Evolutionary conservation across 2,888 invertebrate species (phyloP).

Genomic region (Gasteruption jaculator): DNA sequence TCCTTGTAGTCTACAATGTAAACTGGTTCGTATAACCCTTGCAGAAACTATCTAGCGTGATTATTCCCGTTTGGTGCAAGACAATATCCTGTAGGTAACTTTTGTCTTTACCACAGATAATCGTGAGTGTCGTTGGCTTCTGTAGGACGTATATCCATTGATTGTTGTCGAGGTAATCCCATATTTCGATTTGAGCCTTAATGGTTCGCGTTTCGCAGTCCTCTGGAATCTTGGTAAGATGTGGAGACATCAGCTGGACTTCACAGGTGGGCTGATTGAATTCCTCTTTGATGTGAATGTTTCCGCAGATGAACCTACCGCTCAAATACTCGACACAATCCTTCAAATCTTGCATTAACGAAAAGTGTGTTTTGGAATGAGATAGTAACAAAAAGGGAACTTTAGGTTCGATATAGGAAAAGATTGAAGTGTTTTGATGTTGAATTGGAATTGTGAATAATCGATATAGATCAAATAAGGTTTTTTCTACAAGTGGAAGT

Average conservation of each 20-base stretch:
- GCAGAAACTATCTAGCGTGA: conserved; percentile 11
- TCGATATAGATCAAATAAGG: conserved; percentile 11
- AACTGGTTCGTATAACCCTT: conserved; percentile 19
- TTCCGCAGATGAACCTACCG: conserved; percentile 6
- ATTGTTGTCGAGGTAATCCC: conserved; percentile 2
- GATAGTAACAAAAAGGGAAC: conserved; percentile 10
- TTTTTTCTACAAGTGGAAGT: conserved; percentile 8
- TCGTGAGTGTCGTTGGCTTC: neutral
- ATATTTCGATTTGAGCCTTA: conserved; percentile 4
- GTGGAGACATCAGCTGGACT: conserved; percentile 1
- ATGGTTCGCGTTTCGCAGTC: neutral
- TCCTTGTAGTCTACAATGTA: conserved; percentile 15
- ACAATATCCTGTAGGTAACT: conserved; percentile 20
- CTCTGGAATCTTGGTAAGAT: conserved; percentile 4
- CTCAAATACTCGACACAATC: conserved; percentile 10
- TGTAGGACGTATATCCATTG: too few species aligned
- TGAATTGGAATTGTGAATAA: conserved; percentile 15
- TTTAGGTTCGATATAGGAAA: conserved; percentile 15
- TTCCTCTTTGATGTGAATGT: conserved; percentile 4
- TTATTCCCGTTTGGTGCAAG: conserved; percentile 13
- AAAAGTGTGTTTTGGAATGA: conserved; percentile 11
- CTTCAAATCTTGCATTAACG: conserved; percentile 8
- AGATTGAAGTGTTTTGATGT: conserved; percentile 16
- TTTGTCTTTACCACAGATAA: neutral
- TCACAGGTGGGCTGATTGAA: conserved; percentile 7